Percentiles rank a stretch among this genome's conserved stretches.
Conservation (phyloP, 2,888 invertebrate species). For the Boloria selene region DNA sequence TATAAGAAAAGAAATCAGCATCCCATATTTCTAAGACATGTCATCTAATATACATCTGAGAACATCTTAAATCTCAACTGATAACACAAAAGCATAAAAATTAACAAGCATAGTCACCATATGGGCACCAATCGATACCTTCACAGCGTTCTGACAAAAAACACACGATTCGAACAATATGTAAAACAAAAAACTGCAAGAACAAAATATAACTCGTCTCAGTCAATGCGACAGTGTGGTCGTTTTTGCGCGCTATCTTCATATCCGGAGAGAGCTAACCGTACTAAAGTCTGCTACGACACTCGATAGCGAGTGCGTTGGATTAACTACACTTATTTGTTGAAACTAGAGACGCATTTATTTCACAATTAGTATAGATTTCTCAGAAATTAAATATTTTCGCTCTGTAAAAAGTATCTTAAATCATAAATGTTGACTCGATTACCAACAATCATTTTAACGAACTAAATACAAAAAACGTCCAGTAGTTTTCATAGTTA, state of each 20-base stretch:
- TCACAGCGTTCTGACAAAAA: slow-evolving; percentile 57
- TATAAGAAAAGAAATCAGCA: too few relatives aligned
- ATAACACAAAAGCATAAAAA: slow-evolving; percentile 9
- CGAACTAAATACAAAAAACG: too few relatives aligned
- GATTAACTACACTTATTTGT: not conserved
- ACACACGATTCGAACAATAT: slow-evolving; percentile 51
- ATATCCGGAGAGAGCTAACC: slow-evolving; percentile 62
- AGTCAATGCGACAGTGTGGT: slow-evolving; percentile 44
- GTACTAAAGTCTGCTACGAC: slow-evolving; percentile 18
- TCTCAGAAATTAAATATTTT: too few relatives aligned
- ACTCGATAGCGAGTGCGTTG: slow-evolving; percentile 15
- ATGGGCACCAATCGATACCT: slow-evolving; percentile 57
- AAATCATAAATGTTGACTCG: too few relatives aligned
- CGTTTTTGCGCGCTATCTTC: slow-evolving; percentile 78
- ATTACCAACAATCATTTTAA: too few relatives aligned
- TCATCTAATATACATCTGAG: not conserved
- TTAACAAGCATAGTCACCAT: slow-evolving; percentile 24
- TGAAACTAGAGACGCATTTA: not conserved
- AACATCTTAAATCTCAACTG: not conserved
- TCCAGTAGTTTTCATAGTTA: too few relatives aligned
- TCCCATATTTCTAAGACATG: too few relatives aligned
- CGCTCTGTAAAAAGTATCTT: too few relatives aligned
- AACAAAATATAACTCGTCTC: slow-evolving; percentile 64
- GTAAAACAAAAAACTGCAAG: slow-evolving; percentile 56
- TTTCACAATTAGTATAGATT: too few relatives aligned